Base-by-base conservation (phyloP, 2,113 vertebrate species). In the Bagarius yarrelli region DNA sequence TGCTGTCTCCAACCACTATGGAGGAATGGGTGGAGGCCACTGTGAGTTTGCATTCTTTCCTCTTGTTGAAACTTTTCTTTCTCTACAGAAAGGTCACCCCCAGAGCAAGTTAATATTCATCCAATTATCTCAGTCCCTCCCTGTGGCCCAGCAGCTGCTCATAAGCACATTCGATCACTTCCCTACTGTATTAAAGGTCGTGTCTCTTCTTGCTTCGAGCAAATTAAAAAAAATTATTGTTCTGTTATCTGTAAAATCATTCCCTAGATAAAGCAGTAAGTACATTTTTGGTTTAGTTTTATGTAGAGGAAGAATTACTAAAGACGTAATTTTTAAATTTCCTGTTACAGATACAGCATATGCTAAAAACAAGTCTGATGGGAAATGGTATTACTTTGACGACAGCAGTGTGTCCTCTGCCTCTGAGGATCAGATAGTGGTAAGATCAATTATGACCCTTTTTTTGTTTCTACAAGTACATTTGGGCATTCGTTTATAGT, bases 351-450 rank as follows among this genome's bases (percentile, higher is more conserved):
- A 99, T 88, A 96, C 97, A 0, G 96, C 95, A 14, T 96, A 97
- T 0, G 96, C 95, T 8, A 98, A 98, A 92, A 98, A 99, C 88
- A 97, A 95, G 82, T 89, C 93, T 83, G 96, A 95, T 0, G 91
- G 91, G 56, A 96, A 96, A 81, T 99, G 97, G 97, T 96, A 98
- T 92, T 95, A 96, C 91, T 99, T 99, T 57, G 97, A 99, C 3
- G 97, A 99, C 86, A 98, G 95, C 90, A 98, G 93, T 0, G 97
- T 99, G 23, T 98, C 96, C 0, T 84, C 94, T 80, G 96, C 97
- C 83, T 93, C 95, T 50, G 97, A 98, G 89, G 97, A 99, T 89
- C 96, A 99, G 92, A 98, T 98, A 89, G 96, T 98, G 94, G 97
- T 99, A 88, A 95, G 96, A 52, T 59, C 44, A 47, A 47, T 47